A percentile compares a stretch with the other conserved stretches of the same genome.
phyloP scores from a whole-genome alignment of 2,797 vertebrate species.

The Kryptopterus vitreolus region DNA sequence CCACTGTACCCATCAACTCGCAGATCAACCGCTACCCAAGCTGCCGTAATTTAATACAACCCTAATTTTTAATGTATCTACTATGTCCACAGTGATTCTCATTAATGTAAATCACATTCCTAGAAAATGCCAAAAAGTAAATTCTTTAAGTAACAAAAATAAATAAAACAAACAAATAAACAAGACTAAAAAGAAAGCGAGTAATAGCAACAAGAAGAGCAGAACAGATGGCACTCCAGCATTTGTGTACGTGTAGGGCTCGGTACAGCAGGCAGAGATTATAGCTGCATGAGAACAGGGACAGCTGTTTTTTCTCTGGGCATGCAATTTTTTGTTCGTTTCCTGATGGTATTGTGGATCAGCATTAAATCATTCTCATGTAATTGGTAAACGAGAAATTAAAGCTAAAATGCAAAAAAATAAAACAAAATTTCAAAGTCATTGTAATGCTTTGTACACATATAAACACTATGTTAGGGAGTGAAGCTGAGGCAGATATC shows the following conservation, averaged over 20 bases:
- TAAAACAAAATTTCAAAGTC: neutral
- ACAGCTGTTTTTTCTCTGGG: neutral
- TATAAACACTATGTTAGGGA: neutral
- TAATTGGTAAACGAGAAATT: neutral
- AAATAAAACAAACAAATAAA: too few relatives aligned
- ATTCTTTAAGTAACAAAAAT: neutral
- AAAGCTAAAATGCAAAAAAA: neutral
- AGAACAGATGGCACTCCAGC: neutral
- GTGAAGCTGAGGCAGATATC: neutral
- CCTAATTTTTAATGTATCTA: neutral
- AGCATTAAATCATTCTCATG: neutral
- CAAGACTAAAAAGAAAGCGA: neutral
- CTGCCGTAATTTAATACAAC: neutral
- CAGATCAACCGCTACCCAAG: neutral
- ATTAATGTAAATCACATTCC: neutral
- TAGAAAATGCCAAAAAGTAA: neutral
- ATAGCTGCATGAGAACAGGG: neutral
- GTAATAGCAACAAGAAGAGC: neutral
- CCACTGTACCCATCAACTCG: neutral
- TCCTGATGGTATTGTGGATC: neutral
- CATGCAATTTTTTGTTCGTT: too few relatives aligned
- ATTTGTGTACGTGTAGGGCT: neutral
- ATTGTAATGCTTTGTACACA: neutral
- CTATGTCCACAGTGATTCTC: neutral
- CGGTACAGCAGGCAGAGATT: constrained; percentile 1